Base-by-base conservation (phyloP, 2,797 vertebrate species). In the Leptatherina wallacei region DNA sequence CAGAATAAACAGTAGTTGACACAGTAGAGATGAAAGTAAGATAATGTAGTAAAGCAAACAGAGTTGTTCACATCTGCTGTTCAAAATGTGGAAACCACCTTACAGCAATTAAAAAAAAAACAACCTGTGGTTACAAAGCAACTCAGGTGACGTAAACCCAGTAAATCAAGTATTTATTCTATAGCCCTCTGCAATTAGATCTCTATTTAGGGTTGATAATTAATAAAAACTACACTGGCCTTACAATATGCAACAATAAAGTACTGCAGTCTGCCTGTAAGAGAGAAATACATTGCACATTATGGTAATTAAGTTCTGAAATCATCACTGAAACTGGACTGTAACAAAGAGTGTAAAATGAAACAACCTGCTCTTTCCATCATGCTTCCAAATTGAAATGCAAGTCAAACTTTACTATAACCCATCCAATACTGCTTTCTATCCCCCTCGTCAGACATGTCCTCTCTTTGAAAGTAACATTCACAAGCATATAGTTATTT, bases 381-480 rank as follows among this genome's bases (percentile, higher is more conserved):
- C 70, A 27, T 2, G 56, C 71, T 82, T 78, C 55, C 56, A 49
- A 68, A 61, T 30, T 55, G 1, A 87, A 88, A 89, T 71, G 35
- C 35, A 78, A 78, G 64, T 84, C 49, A 81, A 72, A 66, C 69
- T 12, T 6, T 36, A 65, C 65, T 81, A 67, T 58, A 64, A 72
- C 35, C 38, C 12, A 40, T 64, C 69, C 38, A 36, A 75, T 51
- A 60, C 66, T 61, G 44, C 35, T 78, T 33, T 64, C 69, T 81
- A 83, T 61, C 47, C 68, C 68, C 79, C 44, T 77, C 71, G 69
- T 70, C 40, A 78, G 74, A 83, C 66, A 68, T 32, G 42, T 79
- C 13, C 74, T 85, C 67, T 89, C 51, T 83, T 81, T 81, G 86
- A 90, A 91, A 92, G 90, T 86, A 85, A 88, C 72, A 91, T 91